Base-by-base conservation (phyloP, 2,113 vertebrate genomes). In the Hirundichthys speculiger region DNA sequence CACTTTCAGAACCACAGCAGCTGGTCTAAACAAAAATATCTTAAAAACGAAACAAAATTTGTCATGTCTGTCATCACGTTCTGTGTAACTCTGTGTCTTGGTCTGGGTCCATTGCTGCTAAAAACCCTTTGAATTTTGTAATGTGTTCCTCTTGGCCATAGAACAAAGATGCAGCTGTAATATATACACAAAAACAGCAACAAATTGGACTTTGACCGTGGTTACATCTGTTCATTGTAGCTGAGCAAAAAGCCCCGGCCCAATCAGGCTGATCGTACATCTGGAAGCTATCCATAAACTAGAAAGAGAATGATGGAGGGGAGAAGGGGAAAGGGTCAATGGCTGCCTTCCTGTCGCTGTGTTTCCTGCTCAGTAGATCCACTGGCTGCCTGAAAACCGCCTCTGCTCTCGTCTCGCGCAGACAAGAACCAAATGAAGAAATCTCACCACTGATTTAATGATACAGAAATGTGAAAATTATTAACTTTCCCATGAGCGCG, bases 261-360 rank as follows among this genome's bases (percentile, higher is more conserved):
- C 75, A 77, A 77, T 86, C 84, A 75, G 52, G 25, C 71, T 43
- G 69, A 64, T 73, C 46, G 50, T 68, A 89, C 89, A 91, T 91
- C 89, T 91, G 89, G 89, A 91, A 90, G 71, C 83, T 52, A 91
- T 91, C 86, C 71, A 63, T 57, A 22, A 51, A 70, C 59, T 75
- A 60, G 49, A 85, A 80, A 69, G 63, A 63, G 60, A 66, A 51
- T 5, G 22, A 43, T 55, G 56, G 54, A 22, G 70, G 54, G 64
- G 82, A 75, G 64, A 27, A 62, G 69, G 80, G 79, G 66, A 79
- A 64, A 58, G 74, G 90, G 88, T 90, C 87, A 88, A 87, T 88
- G 79, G 72, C 76, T 49, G 72, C 53, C 61, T 90, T 89, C 84
- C 87, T 87, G 82, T 75, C 73, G 41, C 79, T 57, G 62, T 61